Conservation (phyloP, 1,140 invertebrate species). For the Drosophila oshimai region DNA sequence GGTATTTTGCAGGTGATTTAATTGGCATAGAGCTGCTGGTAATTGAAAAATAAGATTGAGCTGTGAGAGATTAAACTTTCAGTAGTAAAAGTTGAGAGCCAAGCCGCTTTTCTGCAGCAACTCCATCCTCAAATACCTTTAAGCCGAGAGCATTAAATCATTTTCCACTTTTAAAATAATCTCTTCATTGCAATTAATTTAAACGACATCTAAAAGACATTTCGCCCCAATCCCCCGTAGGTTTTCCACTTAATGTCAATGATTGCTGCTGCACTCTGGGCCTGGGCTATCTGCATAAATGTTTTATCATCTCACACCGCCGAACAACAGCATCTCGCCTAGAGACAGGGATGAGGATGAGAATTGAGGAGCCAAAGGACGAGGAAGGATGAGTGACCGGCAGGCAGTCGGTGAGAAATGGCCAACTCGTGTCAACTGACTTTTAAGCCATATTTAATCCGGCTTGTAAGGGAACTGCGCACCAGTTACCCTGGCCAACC, state of each 20-base stretch:
- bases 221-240: slow-evolving; percentile 17
- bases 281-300: slow-evolving; percentile 68
- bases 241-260: slow-evolving; percentile 69
- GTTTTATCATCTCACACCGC: slow-evolving; percentile 76
- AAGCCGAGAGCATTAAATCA: slow-evolving; percentile 18
- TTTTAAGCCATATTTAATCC: slow-evolving; percentile 80
- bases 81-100: neutral
- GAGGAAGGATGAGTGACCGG: slow-evolving; percentile 7
- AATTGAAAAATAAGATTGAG: slow-evolving; percentile 40
- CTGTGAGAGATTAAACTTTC: neutral
- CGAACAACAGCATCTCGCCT: slow-evolving; percentile 36
- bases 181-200: slow-evolving; percentile 64
- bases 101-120: neutral
- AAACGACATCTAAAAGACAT: slow-evolving; percentile 70
- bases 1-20: slow-evolving; percentile 26
- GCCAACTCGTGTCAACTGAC: slow-evolving; percentile 78
- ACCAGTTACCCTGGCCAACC: slow-evolving; percentile 29
- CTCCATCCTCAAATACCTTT: neutral
- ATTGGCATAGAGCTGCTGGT: slow-evolving; percentile 26
- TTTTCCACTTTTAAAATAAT: slow-evolving; percentile 16
- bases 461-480: slow-evolving; percentile 64
- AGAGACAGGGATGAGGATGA: slow-evolving; percentile 8
- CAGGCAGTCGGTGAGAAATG: slow-evolving; percentile 60
- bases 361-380: neutral
- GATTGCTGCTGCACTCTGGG: slow-evolving; percentile 46